These are phyloP conservation scores for Coranthus polyacanthus DNA, from an alignment of 2,797 vertebrate genomes.

Conservation along the genomic window DNA sequence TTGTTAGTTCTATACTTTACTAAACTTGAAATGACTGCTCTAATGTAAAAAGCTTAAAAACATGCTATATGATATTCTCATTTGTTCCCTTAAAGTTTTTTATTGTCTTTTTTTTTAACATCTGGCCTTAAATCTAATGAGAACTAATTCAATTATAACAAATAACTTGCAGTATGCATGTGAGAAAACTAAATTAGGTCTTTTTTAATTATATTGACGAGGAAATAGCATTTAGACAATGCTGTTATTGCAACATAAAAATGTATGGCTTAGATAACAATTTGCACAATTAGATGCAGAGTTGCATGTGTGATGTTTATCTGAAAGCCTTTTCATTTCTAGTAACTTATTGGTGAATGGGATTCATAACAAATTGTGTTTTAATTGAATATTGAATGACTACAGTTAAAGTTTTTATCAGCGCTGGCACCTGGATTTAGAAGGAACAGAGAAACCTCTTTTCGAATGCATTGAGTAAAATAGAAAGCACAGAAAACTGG, in stretches of 20 bases:
- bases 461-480: background rate
- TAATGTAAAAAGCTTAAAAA: background rate
- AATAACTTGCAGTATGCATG: constrained; percentile 27
- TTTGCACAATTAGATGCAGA: too few species aligned
- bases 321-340: background rate
- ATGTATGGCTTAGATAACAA: background rate
- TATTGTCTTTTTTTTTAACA: constrained; percentile 2
- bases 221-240: constrained; percentile 24
- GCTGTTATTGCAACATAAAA: background rate
- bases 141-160: constrained; percentile 11
- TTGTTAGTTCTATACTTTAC: too few species aligned
- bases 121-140: constrained; percentile 22
- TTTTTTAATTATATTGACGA: constrained; percentile 19
- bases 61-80: background rate
- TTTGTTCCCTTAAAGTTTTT: background rate
- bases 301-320: background rate
- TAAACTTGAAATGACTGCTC: background rate
- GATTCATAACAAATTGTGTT: background rate
- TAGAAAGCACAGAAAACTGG: too few species aligned
- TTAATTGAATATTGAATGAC: background rate
- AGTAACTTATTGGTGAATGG: background rate
- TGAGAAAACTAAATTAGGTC: constrained; percentile 17
- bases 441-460: too few species aligned
- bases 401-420: too few species aligned
- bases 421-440: background rate